These are phyloP conservation scores for Ericerus pela DNA, from an alignment of 1,140 invertebrate genomes.

Conservation along the genomic window DNA sequence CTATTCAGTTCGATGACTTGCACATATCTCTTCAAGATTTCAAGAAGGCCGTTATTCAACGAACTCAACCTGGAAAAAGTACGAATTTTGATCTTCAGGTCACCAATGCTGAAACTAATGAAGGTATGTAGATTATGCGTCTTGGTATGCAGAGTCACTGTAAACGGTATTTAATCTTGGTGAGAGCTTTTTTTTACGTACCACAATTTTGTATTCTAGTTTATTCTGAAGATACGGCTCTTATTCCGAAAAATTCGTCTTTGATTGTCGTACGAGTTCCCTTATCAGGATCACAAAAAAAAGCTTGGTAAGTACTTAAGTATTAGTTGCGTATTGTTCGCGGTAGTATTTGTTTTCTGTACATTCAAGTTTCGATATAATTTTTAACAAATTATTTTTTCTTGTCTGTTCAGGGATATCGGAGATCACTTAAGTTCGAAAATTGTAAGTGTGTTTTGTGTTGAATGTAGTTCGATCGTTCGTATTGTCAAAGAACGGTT, in stretches of 20 bases:
- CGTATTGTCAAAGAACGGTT: not conserved
- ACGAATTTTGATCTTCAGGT: slow-evolving; percentile 91
- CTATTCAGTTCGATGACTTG: slow-evolving; percentile 90
- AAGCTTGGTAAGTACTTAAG: slow-evolving; percentile 40
- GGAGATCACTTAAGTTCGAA: not conserved
- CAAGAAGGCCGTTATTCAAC: slow-evolving; percentile 86
- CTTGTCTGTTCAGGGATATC: not conserved
- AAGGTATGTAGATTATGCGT: slow-evolving; percentile 57
- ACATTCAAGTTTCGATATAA: not conserved
- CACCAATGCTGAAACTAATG: slow-evolving; percentile 93
- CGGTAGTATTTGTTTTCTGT: not conserved
- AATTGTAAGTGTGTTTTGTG: not conserved
- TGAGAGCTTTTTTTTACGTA: too few species aligned
- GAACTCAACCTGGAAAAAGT: slow-evolving; percentile 85
- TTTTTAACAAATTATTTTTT: not conserved
- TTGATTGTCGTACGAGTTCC: slow-evolving; percentile 88
- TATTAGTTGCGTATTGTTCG: not conserved
- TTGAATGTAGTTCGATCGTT: not conserved
- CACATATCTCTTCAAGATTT: slow-evolving; percentile 88
- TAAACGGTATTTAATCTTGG: not conserved
- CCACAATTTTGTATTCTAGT: slow-evolving; percentile 56
- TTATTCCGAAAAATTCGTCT: slow-evolving; percentile 94
- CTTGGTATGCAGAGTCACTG: slow-evolving; percentile 13
- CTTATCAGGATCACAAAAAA: slow-evolving; percentile 55
- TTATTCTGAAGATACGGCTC: slow-evolving; percentile 71